Base-by-base conservation (phyloP, 2,113 vertebrate species). In the Tetraodon nigroviridis region DNA sequence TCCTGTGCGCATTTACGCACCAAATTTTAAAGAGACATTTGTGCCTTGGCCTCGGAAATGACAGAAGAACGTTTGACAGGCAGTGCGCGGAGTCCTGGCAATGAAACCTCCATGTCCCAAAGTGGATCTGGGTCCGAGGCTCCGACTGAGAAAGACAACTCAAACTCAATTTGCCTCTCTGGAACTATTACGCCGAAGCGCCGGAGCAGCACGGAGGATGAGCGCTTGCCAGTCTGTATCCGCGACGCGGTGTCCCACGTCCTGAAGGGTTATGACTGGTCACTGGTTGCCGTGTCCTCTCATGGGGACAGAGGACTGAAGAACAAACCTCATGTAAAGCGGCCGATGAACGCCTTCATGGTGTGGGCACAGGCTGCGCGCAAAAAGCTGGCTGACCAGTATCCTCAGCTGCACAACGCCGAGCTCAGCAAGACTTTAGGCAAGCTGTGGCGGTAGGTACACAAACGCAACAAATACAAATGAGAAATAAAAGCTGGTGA, bases 201-300 rank as follows among this genome's bases (percentile, higher is more conserved):
- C 32, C 51, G 86, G 55, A 56, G 75, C 1, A 52, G 78, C 14
- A 56, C 74, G 2, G 84, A 83, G 58, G 91, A 93, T 40, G 92
- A 94, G 61, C 91, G 93, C 27, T 95, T 95, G 77, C 92, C 94
- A 0, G 90, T 91, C 44, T 95, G 93, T 81, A 95, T 96, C 84
- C 91, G 93, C 16, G 94, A 95, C 76, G 94, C 94, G 0, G 93
- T 96, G 82, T 95, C 93, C 55, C 94, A 96, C 83, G 94, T 96
- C 86, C 90, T 96, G 55, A 93, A 93, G 67, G 94, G 94, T n/a
- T 96, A 96, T 69, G 94, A 96, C 91, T 96, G 94, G 94, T 94
- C 93, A 40, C 84, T 96, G 84, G 89, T 95, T 55, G 92, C 94
- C 3, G 87, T 94, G 90, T 92, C 93, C 0, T 86, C 90, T 55